These are phyloP conservation scores for Enteromius radiatus DNA, from an alignment of 2,797 vertebrate genomes.

Conservation along the genomic window DNA sequence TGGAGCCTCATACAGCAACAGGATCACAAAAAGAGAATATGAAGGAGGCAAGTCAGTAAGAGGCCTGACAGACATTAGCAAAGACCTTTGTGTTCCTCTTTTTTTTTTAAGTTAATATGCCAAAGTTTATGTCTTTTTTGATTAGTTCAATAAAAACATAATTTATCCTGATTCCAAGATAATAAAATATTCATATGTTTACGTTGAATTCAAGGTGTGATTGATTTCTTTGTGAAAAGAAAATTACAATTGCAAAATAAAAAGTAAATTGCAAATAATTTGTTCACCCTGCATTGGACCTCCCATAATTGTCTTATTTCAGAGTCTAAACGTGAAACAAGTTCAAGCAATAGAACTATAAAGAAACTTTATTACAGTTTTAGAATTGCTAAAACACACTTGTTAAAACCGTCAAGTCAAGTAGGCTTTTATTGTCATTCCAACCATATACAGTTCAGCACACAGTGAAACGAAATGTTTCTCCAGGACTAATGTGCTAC, in stretches of 20 bases:
- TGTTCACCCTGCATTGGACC: background rate
- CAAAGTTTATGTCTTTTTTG: background rate
- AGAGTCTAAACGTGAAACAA: background rate
- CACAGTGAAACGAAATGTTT: no score
- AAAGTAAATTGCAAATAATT: background rate
- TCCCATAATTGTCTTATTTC: background rate
- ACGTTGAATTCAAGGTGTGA: background rate
- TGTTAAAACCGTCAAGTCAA: background rate
- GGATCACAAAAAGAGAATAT: slow-evolving; percentile 53
- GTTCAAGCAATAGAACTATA: background rate
- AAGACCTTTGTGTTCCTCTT: background rate
- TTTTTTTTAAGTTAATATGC: background rate
- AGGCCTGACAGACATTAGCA: slow-evolving; percentile 2
- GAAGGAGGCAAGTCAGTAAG: slow-evolving; percentile 18
- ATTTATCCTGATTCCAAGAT: background rate
- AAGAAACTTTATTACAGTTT: background rate
- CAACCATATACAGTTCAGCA: no score
- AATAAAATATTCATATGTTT: slow-evolving; percentile 5
- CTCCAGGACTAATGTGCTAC: no score
- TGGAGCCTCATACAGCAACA: slow-evolving; percentile 60
- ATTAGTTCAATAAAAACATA: background rate
- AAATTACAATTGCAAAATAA: background rate
- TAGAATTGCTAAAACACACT: background rate
- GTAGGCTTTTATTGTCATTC: no score
- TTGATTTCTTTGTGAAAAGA: slow-evolving; percentile 3